Percentiles rank a stretch among this genome's conserved stretches.
Evolutionary conservation across 2,888 invertebrate species (phyloP).

Genomic region (Drosophila parthenogenetica): DNA sequence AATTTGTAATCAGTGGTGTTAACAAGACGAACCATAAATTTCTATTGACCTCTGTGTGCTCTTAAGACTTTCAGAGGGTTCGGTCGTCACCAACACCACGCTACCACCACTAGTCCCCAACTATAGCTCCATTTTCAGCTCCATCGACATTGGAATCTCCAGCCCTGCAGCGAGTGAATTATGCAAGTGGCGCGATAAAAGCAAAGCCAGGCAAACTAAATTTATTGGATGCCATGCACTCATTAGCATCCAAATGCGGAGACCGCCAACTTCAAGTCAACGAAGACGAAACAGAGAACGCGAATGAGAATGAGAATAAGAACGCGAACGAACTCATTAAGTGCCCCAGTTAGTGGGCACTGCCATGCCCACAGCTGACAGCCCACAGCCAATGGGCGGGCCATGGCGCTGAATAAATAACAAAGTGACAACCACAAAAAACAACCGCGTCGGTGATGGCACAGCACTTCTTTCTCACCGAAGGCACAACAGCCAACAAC

Average conservation of each 20-base stretch:
- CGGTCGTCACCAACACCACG: not conserved
- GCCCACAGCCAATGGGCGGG: constrained; percentile 58
- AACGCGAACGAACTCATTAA: constrained; percentile 76
- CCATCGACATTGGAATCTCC: not conserved
- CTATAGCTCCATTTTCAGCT: constrained; percentile 3
- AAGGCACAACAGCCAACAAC: constrained; percentile 1
- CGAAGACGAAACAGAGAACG: constrained; percentile 24
- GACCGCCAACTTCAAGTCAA: constrained; percentile 58
- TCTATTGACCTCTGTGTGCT: constrained; percentile 69
- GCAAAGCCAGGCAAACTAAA: constrained; percentile 78
- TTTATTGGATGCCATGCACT: constrained; percentile 81
- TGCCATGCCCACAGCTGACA: constrained; percentile 38
- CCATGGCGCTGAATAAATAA: constrained; percentile 79
- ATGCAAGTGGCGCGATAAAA: constrained; percentile 80
- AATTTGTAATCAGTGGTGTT: constrained; percentile 81
- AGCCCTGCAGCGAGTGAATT: constrained; percentile 68
- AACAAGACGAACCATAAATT: constrained; percentile 76
- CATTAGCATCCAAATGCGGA: constrained; percentile 79
- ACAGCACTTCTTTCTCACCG: constrained; percentile 9
- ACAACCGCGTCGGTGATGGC: constrained; percentile 65
- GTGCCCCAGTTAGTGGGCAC: constrained; percentile 33
- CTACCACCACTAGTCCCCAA: not conserved
- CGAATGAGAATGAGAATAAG: constrained; percentile 26
- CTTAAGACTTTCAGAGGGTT: constrained; percentile 27
- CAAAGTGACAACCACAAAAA: constrained; percentile 82